Evolutionary conservation across 2,113 vertebrate genomes (phyloP).

Genomic region (Polyodon spathula): DNA sequence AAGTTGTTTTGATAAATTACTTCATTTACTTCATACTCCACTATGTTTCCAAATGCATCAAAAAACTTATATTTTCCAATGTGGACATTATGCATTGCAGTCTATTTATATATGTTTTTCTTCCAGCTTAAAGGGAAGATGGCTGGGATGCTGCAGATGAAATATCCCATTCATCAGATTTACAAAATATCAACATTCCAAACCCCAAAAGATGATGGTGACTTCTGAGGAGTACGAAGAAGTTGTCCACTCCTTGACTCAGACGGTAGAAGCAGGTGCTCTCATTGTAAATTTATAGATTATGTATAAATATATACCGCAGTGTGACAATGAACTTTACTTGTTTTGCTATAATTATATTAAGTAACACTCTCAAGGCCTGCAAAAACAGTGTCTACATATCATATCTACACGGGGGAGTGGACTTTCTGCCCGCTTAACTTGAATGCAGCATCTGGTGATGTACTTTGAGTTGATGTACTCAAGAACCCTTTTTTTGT

Average conservation of each 20-base stretch:
- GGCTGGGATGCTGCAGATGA: not conserved
- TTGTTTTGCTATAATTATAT: too few relatives aligned
- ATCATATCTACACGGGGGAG: not conserved
- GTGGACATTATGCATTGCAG: not conserved
- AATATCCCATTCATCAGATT: not conserved
- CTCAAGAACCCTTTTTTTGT: too few relatives aligned
- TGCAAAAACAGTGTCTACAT: too few relatives aligned
- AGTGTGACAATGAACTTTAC: not conserved
- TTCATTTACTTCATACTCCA: too few relatives aligned
- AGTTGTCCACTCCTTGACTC: not conserved
- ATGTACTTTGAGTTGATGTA: not conserved
- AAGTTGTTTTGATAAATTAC: too few relatives aligned
- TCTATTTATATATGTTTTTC: not conserved
- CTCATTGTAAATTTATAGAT: not conserved
- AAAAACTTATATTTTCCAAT: not conserved
- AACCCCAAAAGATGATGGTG: not conserved
- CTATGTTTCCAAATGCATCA: too few relatives aligned
- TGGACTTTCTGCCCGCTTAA: not conserved
- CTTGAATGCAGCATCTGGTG: not conserved
- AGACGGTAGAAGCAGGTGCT: not conserved
- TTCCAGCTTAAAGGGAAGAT: not conserved
- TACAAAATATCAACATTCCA: not conserved
- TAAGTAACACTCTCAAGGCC: not conserved
- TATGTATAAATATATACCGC: not conserved
- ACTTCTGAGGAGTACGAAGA: not conserved